Conservation (phyloP, 2,888 invertebrate genomes). For the Drosophila limbata region DNA sequence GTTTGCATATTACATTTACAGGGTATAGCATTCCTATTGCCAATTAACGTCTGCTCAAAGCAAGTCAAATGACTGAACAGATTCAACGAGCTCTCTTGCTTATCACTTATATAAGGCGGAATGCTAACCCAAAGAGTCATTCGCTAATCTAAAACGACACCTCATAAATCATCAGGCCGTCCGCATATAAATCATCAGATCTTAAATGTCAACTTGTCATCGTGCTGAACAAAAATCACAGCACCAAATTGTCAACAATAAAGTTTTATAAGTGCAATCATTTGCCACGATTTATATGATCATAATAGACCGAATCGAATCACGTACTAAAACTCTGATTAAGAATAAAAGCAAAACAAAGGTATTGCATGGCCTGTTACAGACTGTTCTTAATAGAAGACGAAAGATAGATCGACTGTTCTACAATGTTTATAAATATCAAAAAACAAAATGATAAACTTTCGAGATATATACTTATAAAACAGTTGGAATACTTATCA, state of each 20-base stretch:
- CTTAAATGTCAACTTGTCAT: conserved; percentile 70
- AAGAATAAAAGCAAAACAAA: conserved; percentile 4
- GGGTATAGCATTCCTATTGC: background rate
- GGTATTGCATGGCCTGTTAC: background rate
- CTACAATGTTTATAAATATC: background rate
- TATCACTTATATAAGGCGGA: conserved; percentile 49
- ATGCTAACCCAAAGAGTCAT: conserved; percentile 55
- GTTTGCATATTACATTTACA: conserved; percentile 3
- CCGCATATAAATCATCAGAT: conserved; percentile 69
- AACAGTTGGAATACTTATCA: too few relatives aligned
- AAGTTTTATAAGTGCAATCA: conserved; percentile 51
- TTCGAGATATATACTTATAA: background rate
- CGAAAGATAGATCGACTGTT: background rate
- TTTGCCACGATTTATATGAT: conserved; percentile 60
- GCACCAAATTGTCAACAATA: conserved; percentile 67
- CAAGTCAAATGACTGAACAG: conserved; percentile 13
- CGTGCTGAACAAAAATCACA: conserved; percentile 60
- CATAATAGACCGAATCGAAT: conserved; percentile 33
- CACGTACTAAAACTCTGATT: conserved; percentile 2
- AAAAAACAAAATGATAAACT: background rate
- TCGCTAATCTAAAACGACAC: conserved; percentile 71
- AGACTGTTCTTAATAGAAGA: background rate
- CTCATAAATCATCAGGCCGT: conserved; percentile 65
- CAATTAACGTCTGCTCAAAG: background rate
- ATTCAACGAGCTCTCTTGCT: conserved; percentile 14